Base-by-base conservation (phyloP, 2,888 invertebrate species). In the Callosobruchus maculatus region DNA sequence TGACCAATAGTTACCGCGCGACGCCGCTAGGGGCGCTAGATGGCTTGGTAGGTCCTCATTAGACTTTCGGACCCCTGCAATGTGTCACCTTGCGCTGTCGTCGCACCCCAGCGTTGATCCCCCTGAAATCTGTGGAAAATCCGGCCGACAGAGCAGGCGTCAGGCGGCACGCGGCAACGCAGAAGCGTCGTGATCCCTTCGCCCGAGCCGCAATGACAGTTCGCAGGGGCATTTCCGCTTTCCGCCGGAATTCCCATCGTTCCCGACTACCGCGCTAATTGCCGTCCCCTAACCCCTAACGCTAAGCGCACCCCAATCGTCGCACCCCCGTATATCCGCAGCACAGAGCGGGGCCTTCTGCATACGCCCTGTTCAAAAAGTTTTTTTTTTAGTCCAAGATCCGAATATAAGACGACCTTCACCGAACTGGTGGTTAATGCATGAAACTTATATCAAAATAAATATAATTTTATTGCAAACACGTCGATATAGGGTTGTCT, bases 231-330 rank as follows among this genome's bases (percentile, higher is more conserved):
- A 81, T 82, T 83, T 83, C 83, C 83, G 82, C 13, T 49, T 49
- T 49, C 49, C 49, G 78, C 72, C 81, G 82, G 82, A 83, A 84
- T 83, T 87, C 81, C 90, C 86, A 21, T 86, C 86, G 81, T 83
- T 82, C 82, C 82, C 82, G 72, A 78, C 81, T 78, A 85, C 87
- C 80, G 86, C 86, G 82, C 85, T 87, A 84, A 87, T 86, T 84
- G 88, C 81, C 81, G 80, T 86, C 74, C 76, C 77, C 73, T 30
- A 31, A 70, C 74, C 76, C 77, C 73, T 30, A 31, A 70, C 71
- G 49, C 49, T 49, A 49, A 49, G 49, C 49, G 49, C 49, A 49
- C 70, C 49, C 71, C 70, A 22, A 3, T 49, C 13, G 49, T 18
- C 13, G 49, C 49, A 49, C 49, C 49, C 49, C 49, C 49, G 49